Conservation (phyloP, 2,888 invertebrate species). For the Platycheirus albimanus region DNA sequence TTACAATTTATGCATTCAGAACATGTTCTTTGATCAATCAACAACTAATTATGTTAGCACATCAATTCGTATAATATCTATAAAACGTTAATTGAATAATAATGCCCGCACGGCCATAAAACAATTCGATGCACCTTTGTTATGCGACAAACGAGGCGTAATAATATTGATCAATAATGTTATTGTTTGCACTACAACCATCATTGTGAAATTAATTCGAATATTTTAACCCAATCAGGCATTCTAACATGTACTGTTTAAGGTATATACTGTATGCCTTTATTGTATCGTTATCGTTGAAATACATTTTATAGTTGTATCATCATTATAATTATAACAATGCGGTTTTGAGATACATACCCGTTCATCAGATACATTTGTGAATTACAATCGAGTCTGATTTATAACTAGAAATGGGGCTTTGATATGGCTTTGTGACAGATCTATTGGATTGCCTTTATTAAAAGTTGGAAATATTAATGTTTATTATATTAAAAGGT, state of each 20-base stretch:
- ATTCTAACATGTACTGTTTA: conserved; percentile 17
- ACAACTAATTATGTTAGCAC: conserved; percentile 55
- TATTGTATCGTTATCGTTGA: neutral
- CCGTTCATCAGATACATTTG: conserved; percentile 31
- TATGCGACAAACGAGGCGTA: conserved; percentile 36
- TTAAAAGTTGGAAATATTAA: too few relatives aligned
- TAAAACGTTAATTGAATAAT: conserved; percentile 56
- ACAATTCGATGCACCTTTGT: conserved; percentile 59
- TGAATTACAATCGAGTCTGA: too few relatives aligned
- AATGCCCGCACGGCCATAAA: neutral
- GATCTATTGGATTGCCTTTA: too few relatives aligned
- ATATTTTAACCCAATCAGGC: conserved; percentile 28
- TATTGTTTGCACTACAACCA: conserved; percentile 21
- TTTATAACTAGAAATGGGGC: too few relatives aligned
- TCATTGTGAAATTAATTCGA: conserved; percentile 35
- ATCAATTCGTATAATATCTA: neutral
- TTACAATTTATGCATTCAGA: conserved; percentile 34
- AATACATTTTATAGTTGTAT: neutral
- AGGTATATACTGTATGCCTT: too few relatives aligned
- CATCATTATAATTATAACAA: conserved; percentile 24
- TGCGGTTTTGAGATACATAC: conserved; percentile 38
- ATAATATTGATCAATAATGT: conserved; percentile 36
- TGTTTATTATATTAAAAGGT: too few relatives aligned
- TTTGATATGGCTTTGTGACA: too few relatives aligned
- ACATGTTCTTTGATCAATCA: conserved; percentile 45